These are phyloP conservation scores for Orthonychiurus folsomi DNA, from an alignment of 2,888 invertebrate species.

Conservation along the genomic window DNA sequence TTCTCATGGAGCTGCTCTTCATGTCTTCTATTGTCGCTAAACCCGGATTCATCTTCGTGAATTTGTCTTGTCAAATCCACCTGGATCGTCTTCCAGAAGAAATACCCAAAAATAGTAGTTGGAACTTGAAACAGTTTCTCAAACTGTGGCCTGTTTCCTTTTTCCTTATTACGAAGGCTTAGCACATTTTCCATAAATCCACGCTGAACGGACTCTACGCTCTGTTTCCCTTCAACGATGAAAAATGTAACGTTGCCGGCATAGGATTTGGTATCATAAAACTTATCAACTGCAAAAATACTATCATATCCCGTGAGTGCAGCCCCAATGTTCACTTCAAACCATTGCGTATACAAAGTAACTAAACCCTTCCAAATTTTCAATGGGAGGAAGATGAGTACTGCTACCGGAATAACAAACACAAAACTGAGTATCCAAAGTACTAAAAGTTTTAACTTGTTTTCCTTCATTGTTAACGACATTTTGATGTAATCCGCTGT, in stretches of 20 bases:
- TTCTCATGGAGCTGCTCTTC: conserved; percentile 22
- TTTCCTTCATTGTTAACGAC: not conserved
- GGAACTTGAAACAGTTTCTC: conserved; percentile 25
- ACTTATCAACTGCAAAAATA: conserved; percentile 35
- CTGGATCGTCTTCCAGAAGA: conserved; percentile 27
- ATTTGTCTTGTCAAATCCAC: conserved; percentile 22
- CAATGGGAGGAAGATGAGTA: conserved; percentile 15
- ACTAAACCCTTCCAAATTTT: conserved; percentile 19
- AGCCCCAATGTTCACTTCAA: conserved; percentile 18
- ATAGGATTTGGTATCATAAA: conserved; percentile 23
- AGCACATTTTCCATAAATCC: conserved; percentile 22
- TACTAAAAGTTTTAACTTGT: not conserved
- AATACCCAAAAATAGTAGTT: conserved; percentile 26
- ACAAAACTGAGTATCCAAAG: not conserved
- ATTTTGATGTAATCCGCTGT: too few relatives aligned
- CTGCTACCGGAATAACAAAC: not conserved
- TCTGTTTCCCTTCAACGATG: conserved; percentile 21
- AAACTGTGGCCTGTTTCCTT: conserved; percentile 14
- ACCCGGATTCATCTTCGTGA: conserved; percentile 20
- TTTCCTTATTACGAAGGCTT: conserved; percentile 12
- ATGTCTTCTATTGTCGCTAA: conserved; percentile 11
- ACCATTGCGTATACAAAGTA: conserved; percentile 12
- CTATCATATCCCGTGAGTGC: conserved; percentile 33
- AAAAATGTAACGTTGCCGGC: conserved; percentile 33
- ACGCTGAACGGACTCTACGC: conserved; percentile 16